Conservation (phyloP, 2,113 vertebrate species). For the Macaca fascicularis region T2T-MFA8v1.1 NC_088395.1:49276501-49277000, state of each 20-base stretch:
- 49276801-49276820: neutral
- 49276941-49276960: neutral
- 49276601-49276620: neutral
- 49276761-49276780: neutral
- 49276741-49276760: neutral
- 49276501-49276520: neutral
- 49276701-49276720: neutral
- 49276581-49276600: neutral
- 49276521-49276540: neutral
- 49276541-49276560: neutral
- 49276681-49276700: neutral
- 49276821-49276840: neutral
- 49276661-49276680: neutral
- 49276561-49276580: neutral
- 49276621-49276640: neutral
- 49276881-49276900: neutral
- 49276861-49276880: neutral
- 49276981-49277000: neutral
- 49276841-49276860: neutral
- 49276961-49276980: neutral
- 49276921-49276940: neutral
- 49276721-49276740: neutral
- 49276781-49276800: neutral
- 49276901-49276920: neutral
- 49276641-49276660: neutral